A percentile compares a stretch with the other conserved stretches of the same genome.
These are phyloP conservation scores for Cervus canadensis DNA, from an alignment of 2,113 vertebrate genomes.

Conservation along the genomic window DNA sequence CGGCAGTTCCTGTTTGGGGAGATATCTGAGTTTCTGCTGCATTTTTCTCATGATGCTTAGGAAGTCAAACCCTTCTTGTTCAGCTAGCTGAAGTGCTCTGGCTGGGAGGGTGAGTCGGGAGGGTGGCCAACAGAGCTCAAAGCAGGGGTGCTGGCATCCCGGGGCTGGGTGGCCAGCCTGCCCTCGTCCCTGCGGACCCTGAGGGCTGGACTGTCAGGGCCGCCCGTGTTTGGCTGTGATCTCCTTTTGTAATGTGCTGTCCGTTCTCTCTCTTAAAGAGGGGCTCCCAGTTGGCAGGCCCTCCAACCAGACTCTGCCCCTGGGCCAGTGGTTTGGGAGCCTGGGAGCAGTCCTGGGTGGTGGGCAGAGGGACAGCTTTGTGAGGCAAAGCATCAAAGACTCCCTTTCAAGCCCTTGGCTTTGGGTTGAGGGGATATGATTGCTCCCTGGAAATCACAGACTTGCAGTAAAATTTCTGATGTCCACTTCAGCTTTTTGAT, in stretches of 20 bases:
- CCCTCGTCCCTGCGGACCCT: neutral
- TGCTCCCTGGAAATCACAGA: neutral
- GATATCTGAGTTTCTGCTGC: neutral
- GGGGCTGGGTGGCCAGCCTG: neutral
- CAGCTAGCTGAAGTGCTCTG: neutral
- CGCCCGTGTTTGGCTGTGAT: rapidly evolving
- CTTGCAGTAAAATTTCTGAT: neutral
- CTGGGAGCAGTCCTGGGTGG: neutral
- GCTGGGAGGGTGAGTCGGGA: neutral
- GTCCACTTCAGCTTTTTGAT: rapidly evolving
- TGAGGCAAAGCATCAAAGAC: rapidly evolving
- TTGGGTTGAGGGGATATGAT: too few species aligned
- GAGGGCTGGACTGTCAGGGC: too few species aligned
- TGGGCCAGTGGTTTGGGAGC: neutral
- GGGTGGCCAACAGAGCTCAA: rapidly evolving
- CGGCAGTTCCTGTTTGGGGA: rapidly evolving
- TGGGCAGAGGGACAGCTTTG: neutral
- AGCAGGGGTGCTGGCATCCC: rapidly evolving
- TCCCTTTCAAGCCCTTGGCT: neutral
- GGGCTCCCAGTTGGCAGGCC: rapidly evolving
- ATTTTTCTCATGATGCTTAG: neutral
- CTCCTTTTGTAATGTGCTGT: too few species aligned
- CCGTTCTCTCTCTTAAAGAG: neutral
- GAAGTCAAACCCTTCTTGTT: neutral
- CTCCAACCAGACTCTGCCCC: neutral